Evolutionary conservation across 2,797 vertebrate genomes (phyloP), one percentile per base, ranked within the genome.

Genomic region (Choloepus didactylus): DNA sequence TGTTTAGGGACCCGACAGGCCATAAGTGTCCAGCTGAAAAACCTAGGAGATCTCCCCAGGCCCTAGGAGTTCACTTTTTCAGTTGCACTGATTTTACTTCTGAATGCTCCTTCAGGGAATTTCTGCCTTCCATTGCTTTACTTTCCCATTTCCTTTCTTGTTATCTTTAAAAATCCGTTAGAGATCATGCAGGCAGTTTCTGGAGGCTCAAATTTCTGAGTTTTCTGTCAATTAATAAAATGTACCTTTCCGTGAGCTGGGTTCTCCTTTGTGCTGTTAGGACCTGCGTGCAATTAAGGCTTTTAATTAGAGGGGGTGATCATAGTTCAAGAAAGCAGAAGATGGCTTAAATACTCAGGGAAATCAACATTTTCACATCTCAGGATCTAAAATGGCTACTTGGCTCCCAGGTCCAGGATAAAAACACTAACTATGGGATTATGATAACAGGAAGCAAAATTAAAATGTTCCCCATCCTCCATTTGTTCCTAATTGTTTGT

Each of bases 51-150:
- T 98, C 98, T 99, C 99, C 99, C 99, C 97, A 98, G 98, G 99
- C 99, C 98, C 98, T 98, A 97, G 98, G 98, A 99, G 98, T 99
- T 99, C 98, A 98, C 99, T 99, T 99, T 99, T 98, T 98, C 98
- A 97, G 98, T 98, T 98, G 97, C 98, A 98, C 99, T 99, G 99
- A 99, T 99, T 99, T 99, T 99, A 99, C 99, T 99, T 99, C 98
- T 98, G 98, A 99, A 99, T 98, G 98, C 98, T 99, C 99, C 99
- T 99, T 98, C 98, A 98, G 99, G 99, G 99, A 99, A 99, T 98
- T 98, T 96, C 97, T 98, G 98, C 98, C 98, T 98, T 98, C 98
- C 98, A 96, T 98, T 98, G 98, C 98, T 99, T 99, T 98, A 98
- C 98, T 98, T 99, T 98, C 98, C 98, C 98, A 98, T 98, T 98